These are phyloP conservation scores for Phoenoteleia sp. DNA, from an alignment of 2,888 invertebrate genomes.

Conservation along the genomic window DNA sequence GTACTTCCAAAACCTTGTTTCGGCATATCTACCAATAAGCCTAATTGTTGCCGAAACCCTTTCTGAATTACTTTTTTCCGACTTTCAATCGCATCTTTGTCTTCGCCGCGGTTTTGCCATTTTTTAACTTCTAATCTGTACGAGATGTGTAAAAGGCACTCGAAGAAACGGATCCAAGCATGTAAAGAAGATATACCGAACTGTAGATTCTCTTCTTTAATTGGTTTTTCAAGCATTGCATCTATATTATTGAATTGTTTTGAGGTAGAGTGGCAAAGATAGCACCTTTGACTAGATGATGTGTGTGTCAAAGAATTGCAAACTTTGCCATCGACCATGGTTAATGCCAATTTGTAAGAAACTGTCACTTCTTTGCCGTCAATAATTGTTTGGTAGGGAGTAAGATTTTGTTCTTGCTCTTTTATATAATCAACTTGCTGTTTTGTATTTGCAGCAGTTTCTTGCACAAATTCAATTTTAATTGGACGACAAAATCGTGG, in stretches of 20 bases:
- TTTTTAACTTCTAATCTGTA: constrained; percentile 78
- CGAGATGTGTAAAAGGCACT: constrained; percentile 63
- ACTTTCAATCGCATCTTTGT: constrained; percentile 45
- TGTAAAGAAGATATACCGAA: constrained; percentile 78
- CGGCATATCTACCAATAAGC: constrained; percentile 79
- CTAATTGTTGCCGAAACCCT: constrained; percentile 75
- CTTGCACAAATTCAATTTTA: constrained; percentile 42
- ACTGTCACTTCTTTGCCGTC: constrained; percentile 57
- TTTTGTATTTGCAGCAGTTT: constrained; percentile 58
- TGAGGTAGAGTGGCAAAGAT: constrained; percentile 65
- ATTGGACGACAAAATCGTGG: constrained; percentile 37
- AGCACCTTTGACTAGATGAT: constrained; percentile 68
- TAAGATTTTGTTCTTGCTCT: constrained; percentile 53
- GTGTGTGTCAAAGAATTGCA: constrained; percentile 70
- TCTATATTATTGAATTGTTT: constrained; percentile 68
- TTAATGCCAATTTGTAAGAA: constrained; percentile 56
- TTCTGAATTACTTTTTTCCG: constrained; percentile 70
- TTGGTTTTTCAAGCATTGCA: constrained; percentile 49
- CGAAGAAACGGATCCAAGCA: constrained; percentile 75
- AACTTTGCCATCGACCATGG: constrained; percentile 72
- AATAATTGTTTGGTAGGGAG: constrained; percentile 38
- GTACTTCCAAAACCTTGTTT: constrained; percentile 79
- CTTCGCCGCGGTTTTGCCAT: constrained; percentile 78
- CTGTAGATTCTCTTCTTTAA: constrained; percentile 65
- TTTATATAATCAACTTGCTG: constrained; percentile 22